A percentile compares a stretch with the other conserved stretches of the same genome.
Evolutionary conservation across 2,113 vertebrate genomes (phyloP).

Genomic region (Gymnobelideus leadbeateri): DNA sequence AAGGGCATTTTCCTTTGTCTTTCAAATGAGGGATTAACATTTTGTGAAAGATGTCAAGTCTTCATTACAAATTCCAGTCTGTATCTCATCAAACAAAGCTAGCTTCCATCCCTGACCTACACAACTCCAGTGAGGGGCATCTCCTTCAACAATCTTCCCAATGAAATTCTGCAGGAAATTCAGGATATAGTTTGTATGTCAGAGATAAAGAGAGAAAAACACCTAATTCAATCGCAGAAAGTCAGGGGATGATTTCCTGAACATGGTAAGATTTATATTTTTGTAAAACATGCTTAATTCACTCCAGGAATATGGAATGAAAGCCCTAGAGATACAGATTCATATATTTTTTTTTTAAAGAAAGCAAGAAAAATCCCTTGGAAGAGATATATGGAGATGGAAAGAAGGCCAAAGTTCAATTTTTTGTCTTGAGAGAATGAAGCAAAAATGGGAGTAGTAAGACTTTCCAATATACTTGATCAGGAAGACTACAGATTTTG

Average conservation of each 20-base stretch:
- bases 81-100: background rate
- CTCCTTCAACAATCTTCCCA: slow-evolving; percentile 34
- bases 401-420: slow-evolving; percentile 44
- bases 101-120: background rate
- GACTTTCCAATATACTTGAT: slow-evolving; percentile 52
- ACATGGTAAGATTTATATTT: slow-evolving; percentile 76
- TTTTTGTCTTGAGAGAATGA: slow-evolving; percentile 69
- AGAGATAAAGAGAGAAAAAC: slow-evolving; percentile 72
- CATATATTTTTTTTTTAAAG: slow-evolving; percentile 70
- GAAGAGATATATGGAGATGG: background rate
- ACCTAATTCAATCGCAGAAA: slow-evolving; percentile 77
- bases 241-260: slow-evolving; percentile 78
- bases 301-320: slow-evolving; percentile 73
- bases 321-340: slow-evolving; percentile 65
- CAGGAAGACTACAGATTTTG: slow-evolving; percentile 20
- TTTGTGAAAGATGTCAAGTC: background rate
- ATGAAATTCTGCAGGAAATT: slow-evolving; percentile 70
- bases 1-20: background rate
- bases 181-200: slow-evolving; percentile 41
- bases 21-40: background rate
- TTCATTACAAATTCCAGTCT: background rate
- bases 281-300: slow-evolving; percentile 80
- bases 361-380: slow-evolving; percentile 67
- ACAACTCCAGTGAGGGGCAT: background rate
- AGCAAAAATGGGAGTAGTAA: slow-evolving; percentile 53